Evolutionary conservation across 2,888 invertebrate genomes (phyloP), one percentile per base, ranked within the genome.

Genomic region (Mechanitis messenoides): DNA sequence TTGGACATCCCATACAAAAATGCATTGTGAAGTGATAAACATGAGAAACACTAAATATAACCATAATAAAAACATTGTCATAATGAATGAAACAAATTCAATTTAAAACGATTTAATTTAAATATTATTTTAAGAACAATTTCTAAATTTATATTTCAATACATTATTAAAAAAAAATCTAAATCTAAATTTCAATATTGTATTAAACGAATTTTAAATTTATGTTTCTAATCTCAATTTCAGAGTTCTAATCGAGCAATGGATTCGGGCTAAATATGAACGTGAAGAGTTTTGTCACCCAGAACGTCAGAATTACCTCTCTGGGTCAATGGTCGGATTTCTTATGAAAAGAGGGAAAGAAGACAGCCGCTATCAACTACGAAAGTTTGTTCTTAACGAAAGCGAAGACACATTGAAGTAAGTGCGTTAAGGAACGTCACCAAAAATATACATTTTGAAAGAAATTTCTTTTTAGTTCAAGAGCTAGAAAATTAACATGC

Each of bases 191-290:
- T 20, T 20, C 20, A 20, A 20, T 20, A 20, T 20, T 20, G 20
- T 20, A 20, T 20, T 20, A 20, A 20, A 20, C 20, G 20, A 20
- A 20, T 20, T 20, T 20, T 20, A 20, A 35, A 28, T 35, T 20
- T 55, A 45, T 54, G 46, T 59, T 28, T 9, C 4, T 31, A 45
- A 55, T 12, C 33, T 33, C 2, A 45, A 45, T 53, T 89, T 7
- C 87, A 97, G 97, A 80, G 94, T 97, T 55, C 88, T 97, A 60
- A 92, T 95, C 63, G 96, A 96, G 77, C 97, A 97, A 81, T 97
- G 96, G 96, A 97, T 97, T 67, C 91, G 94, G 69, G 96, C 96
- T 5, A 97, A 97, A 84, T 97, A 97, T 83, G 93, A 96, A 81
- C 91, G 97, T 60, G 94, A 95, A 84, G 97, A 97, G 78, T 97